Conservation (phyloP, 37 sponge, comb jelly and placozoan genomes). For the Beroe ovata region DNA sequence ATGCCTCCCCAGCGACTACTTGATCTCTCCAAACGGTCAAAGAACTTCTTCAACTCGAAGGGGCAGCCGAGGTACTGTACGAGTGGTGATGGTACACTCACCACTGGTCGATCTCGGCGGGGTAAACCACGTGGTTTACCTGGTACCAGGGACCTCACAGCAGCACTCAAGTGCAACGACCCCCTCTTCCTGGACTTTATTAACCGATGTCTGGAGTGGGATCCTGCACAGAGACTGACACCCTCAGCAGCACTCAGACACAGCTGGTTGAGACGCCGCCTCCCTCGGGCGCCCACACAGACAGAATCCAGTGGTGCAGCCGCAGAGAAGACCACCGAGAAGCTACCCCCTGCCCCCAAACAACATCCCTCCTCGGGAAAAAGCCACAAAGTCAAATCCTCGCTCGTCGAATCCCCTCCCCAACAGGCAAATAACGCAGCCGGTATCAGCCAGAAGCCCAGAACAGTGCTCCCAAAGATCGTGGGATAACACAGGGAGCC, state of each 20-base stretch:
- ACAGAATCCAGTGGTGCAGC: constrained; percentile 47
- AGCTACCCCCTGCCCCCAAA: constrained; percentile 68
- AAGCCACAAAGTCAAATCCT: constrained; percentile 53
- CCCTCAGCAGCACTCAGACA: constrained; percentile 80
- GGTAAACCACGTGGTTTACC: constrained; percentile 88
- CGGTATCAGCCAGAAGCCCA: constrained; percentile 68
- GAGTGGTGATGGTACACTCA: constrained; percentile 48
- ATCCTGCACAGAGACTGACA: constrained; percentile 75
- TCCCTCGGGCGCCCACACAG: constrained; percentile 66
- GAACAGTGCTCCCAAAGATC: constrained; percentile 89
- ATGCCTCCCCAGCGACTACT: constrained; percentile 82
- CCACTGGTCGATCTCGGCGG: constrained; percentile 80
- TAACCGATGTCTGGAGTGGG: constrained; percentile 76
- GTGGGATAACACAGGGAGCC: constrained; percentile 71
- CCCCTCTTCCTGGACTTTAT: constrained; percentile 82
- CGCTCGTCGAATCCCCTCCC: constrained; percentile 60
- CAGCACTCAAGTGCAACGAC: constrained; percentile 90
- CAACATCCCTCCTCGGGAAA: constrained; percentile 67
- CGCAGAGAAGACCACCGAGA: constrained; percentile 26
- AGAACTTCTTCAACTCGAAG: constrained; percentile 79
- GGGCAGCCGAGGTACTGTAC: constrained; percentile 73
- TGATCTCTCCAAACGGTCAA: constrained; percentile 76
- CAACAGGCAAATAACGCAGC: constrained; percentile 66
- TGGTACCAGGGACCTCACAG: constrained; percentile 81
- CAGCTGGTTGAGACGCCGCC: constrained; percentile 76